A percentile compares a stretch with the other conserved stretches of the same genome.
Conservation (phyloP, 2,113 vertebrate species). For the Rutilus rutilus region DNA sequence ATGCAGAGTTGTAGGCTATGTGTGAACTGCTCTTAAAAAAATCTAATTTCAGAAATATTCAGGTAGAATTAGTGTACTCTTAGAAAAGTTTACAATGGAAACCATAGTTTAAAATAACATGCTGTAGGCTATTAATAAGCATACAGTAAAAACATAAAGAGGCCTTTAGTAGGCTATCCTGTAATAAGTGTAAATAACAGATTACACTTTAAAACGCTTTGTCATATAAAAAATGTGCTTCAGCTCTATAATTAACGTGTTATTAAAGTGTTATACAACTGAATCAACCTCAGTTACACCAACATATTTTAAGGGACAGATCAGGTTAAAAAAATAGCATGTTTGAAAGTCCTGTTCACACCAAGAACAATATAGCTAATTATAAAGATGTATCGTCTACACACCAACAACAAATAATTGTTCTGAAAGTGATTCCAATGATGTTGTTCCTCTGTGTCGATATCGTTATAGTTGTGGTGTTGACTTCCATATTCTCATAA, state of each 20-base stretch:
- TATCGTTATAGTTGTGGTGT: too few species aligned
- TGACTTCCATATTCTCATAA: too few species aligned
- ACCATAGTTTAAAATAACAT: not conserved
- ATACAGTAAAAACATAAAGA: not conserved
- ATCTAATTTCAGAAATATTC: not conserved
- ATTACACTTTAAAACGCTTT: not conserved
- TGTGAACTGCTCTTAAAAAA: not conserved
- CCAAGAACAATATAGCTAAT: too few species aligned
- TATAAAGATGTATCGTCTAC: too few species aligned
- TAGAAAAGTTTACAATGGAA: not conserved
- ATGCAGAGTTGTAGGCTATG: not conserved
- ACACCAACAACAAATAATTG: too few species aligned
- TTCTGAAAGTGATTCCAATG: too few species aligned
- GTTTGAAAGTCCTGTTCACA: not conserved
- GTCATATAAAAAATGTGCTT: not conserved
- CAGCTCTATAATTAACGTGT: too few species aligned
- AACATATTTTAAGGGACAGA: not conserved
- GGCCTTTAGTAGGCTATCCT: not conserved
- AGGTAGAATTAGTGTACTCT: not conserved
- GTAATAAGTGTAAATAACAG: not conserved
- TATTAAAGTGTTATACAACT: not conserved
- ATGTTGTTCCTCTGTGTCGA: too few species aligned
- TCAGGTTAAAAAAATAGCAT: not conserved
- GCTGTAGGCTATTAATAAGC: not conserved
- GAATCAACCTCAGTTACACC: not conserved